These are phyloP conservation scores for Isichthys henryi DNA, from an alignment of 2,113 vertebrate species.

Conservation along the genomic window DNA sequence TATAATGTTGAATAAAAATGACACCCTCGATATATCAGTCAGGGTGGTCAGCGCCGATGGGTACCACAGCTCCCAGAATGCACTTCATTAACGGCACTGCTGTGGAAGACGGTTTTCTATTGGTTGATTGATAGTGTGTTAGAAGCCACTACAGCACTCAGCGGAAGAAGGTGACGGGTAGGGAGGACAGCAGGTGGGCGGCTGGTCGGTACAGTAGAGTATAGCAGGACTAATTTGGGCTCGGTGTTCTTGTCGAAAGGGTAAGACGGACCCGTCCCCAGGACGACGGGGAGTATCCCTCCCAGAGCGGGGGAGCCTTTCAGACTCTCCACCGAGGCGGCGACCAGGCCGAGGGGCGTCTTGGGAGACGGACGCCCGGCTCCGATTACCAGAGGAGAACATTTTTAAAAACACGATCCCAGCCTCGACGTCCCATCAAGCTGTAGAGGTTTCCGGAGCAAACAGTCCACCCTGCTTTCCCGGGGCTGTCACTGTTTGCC, in stretches of 20 bases:
- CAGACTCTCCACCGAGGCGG: neutral
- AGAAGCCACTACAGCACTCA: neutral
- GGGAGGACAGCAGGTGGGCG: neutral
- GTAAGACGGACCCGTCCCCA: neutral
- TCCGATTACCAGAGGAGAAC: neutral
- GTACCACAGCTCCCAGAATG: constrained; percentile 46
- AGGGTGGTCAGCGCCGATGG: neutral
- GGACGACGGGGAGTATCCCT: neutral
- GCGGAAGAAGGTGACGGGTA: neutral
- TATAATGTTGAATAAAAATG: neutral
- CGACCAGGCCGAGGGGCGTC: neutral
- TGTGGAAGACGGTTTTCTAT: neutral
- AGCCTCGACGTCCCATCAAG: neutral
- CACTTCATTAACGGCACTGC: neutral
- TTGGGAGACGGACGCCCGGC: neutral
- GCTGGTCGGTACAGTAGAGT: neutral
- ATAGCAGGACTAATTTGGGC: neutral
- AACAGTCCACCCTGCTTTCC: neutral
- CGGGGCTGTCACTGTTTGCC: neutral
- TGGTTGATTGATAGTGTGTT: neutral
- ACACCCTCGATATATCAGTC: neutral
- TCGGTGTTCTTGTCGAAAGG: neutral
- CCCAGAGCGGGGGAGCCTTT: neutral
- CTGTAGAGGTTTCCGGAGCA: neutral
- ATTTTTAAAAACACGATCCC: no score